Conservation (phyloP, 2,888 invertebrate species). For the Aphrophora alni region DNA sequence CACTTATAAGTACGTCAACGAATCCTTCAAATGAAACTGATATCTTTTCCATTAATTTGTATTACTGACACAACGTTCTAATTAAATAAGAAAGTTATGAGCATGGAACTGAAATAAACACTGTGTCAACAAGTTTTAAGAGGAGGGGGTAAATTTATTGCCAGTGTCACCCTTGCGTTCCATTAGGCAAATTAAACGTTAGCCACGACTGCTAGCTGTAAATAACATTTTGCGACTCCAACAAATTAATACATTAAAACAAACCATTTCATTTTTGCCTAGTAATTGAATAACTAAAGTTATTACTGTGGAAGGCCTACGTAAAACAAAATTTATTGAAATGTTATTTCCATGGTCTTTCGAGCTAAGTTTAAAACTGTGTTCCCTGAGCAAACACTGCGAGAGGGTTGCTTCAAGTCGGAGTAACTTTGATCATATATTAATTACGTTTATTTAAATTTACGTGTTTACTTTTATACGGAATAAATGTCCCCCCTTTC, state of each 20-base stretch:
- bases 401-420: background rate
- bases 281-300: background rate
- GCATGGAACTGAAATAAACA: background rate
- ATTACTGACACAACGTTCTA: background rate
- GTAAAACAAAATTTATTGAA: background rate
- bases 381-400: background rate
- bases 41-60: background rate
- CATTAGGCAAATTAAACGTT: conserved; percentile 1
- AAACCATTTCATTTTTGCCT: background rate
- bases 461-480: background rate
- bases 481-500: background rate
- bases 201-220: background rate
- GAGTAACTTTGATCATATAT: background rate
- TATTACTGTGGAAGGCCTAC: background rate
- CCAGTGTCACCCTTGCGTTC: background rate
- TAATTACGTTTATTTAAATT: conserved; percentile 6
- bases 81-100: background rate
- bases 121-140: background rate
- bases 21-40: background rate
- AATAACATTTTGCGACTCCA: background rate
- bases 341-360: background rate
- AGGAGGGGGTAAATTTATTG: background rate
- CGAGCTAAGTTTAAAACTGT: too few relatives aligned
- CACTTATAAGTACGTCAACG: too few relatives aligned
- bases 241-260: conserved; percentile 6